A percentile compares a stretch with the other conserved stretches of the same genome.
phyloP scores from a whole-genome alignment of 2,113 vertebrate species.

The Rhynchomys soricoides region DNA sequence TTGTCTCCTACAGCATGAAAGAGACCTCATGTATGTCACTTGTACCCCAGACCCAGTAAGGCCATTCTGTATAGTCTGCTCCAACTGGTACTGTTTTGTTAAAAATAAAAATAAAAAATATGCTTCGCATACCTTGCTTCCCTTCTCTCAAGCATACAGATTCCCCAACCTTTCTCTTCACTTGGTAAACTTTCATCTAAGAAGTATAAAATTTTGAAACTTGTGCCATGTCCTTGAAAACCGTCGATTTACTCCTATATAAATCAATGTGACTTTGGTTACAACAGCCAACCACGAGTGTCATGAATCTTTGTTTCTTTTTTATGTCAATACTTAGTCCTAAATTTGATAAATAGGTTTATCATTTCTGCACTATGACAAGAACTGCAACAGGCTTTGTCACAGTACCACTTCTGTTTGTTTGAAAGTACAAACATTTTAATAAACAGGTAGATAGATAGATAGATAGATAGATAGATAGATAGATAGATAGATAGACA shows the following conservation, averaged over 20 bases:
- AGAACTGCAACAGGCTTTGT: not conserved
- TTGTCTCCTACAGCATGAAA: not conserved
- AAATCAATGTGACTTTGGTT: too few species aligned
- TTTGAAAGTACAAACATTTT: not conserved
- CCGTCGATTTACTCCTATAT: too few species aligned
- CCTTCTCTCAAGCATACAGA: too few species aligned
- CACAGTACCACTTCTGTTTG: not conserved
- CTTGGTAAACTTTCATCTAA: not conserved
- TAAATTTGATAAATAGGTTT: too few species aligned
- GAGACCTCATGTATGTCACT: not conserved
- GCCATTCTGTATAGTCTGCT: not conserved
- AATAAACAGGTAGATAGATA: not conserved
- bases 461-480: not conserved
- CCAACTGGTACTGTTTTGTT: accelerated
- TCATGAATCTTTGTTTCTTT: too few species aligned
- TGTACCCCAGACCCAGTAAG: not conserved
- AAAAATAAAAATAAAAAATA: too few species aligned
- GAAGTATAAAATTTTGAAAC: too few species aligned
- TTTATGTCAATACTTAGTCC: too few species aligned
- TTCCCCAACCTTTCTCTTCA: too few species aligned
- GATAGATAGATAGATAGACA: not conserved
- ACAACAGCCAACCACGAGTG: too few species aligned
- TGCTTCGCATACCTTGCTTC: not conserved
- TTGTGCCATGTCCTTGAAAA: too few species aligned
- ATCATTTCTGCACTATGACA: too few species aligned